Conservation (phyloP, 2,888 invertebrate genomes). For the Meiosimyza decipiens region DNA sequence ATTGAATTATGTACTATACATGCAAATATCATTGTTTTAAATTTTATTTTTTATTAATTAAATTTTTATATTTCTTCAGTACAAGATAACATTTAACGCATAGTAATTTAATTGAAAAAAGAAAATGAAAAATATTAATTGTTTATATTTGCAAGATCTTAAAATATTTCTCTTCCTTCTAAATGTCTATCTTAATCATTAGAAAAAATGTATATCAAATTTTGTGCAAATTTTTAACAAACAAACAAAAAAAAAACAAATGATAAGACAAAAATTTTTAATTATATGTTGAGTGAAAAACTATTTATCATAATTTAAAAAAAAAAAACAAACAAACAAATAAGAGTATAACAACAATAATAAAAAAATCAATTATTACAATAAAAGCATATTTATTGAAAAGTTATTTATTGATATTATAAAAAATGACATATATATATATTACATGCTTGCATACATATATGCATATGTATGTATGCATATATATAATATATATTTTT, state of each 20-base stretch:
- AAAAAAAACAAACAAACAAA: too few relatives aligned
- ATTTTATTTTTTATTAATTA: background rate
- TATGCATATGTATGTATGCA: background rate
- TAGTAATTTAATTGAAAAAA: constrained; percentile 6
- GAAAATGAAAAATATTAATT: constrained; percentile 10
- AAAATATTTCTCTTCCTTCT: constrained; percentile 53
- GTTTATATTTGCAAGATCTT: background rate
- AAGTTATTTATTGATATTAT: background rate
- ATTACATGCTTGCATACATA: background rate
- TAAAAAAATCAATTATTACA: background rate
- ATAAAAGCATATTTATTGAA: background rate
- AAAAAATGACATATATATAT: background rate
- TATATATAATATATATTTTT: constrained; percentile 5
- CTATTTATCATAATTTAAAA: constrained; percentile 3
- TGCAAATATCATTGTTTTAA: background rate
- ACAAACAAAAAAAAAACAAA: constrained; percentile 36
- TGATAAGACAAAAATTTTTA: background rate
- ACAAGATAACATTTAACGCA: background rate
- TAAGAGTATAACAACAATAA: background rate
- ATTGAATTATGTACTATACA: too few relatives aligned
- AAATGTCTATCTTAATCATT: constrained; percentile 60
- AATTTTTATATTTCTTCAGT: background rate
- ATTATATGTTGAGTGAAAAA: background rate
- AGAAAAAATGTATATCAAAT: constrained; percentile 18
- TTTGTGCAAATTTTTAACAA: constrained; percentile 14